Conservation (phyloP, 2,113 vertebrate species). For the Psilopsiagon aurifrons region DNA sequence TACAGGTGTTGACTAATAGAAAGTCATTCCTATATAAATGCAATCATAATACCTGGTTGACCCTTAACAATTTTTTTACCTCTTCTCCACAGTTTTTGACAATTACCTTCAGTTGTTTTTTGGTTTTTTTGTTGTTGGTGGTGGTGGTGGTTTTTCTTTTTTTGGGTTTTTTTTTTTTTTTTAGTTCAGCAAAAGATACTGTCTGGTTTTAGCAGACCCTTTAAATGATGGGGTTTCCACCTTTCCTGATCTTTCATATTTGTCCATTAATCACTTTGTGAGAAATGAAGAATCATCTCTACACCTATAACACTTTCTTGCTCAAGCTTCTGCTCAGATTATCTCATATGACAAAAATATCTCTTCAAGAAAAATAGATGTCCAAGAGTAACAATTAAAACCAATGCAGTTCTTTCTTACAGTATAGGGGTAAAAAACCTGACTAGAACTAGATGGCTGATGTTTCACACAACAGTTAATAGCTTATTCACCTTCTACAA, state of each 20-base stretch:
- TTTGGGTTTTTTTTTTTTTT: neutral
- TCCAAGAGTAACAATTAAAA: neutral
- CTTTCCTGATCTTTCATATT: neutral
- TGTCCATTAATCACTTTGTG: neutral
- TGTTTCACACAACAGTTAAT: neutral
- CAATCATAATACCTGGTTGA: neutral
- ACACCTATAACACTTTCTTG: neutral
- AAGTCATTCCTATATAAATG: neutral
- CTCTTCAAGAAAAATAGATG: neutral
- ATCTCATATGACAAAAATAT: neutral
- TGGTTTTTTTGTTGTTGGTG: too few species aligned
- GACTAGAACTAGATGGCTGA: neutral
- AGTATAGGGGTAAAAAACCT: neutral
- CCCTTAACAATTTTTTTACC: neutral
- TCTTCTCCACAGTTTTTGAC: neutral
- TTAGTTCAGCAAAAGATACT: rapidly evolving
- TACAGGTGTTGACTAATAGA: neutral
- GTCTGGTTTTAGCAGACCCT: neutral
- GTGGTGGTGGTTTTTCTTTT: neutral
- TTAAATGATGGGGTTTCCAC: neutral
- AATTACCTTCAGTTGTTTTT: neutral
- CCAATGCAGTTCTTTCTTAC: neutral
- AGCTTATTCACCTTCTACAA: neutral
- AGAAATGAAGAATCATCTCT: neutral
- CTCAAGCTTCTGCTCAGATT: neutral